Conservation (phyloP, 2,113 vertebrate species). For the Tangachromis dhanisi region DNA sequence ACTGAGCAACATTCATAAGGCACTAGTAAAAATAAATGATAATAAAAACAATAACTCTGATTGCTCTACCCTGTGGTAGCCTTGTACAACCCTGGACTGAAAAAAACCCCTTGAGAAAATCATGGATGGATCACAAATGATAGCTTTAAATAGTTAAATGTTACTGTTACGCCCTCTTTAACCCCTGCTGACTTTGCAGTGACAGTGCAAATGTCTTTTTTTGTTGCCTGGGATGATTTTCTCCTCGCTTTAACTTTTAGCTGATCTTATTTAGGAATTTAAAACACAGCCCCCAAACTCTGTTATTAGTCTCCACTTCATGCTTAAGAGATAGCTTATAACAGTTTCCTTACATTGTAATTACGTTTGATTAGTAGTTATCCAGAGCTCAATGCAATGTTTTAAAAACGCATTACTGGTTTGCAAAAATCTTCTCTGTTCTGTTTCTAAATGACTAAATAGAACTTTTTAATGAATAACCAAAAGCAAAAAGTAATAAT, state of each 20-base stretch:
- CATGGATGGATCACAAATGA: not conserved
- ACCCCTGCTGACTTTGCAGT: not conserved
- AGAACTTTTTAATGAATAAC: not conserved
- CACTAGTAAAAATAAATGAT: not conserved
- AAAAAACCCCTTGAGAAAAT: not conserved
- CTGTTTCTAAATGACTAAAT: not conserved
- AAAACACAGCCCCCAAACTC: not conserved
- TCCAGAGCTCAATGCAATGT: not conserved
- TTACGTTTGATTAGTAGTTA: rapidly evolving
- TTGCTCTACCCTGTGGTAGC: not conserved
- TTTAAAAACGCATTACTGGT: not conserved
- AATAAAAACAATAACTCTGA: not conserved
- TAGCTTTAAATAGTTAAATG: not conserved
- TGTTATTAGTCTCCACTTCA: not conserved
- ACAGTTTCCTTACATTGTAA: not conserved
- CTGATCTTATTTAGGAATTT: not conserved
- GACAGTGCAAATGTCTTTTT: not conserved
- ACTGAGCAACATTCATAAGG: not conserved
- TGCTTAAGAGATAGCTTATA: not conserved
- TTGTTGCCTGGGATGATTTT: not conserved
- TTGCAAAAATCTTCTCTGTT: not conserved
- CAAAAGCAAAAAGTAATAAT: not conserved
- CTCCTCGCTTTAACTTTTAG: not conserved
- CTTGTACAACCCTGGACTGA: not conserved
- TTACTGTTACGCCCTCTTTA: not conserved